phyloP scores from a whole-genome alignment of 2,888 invertebrate genomes.

The Volucella inflata region DNA sequence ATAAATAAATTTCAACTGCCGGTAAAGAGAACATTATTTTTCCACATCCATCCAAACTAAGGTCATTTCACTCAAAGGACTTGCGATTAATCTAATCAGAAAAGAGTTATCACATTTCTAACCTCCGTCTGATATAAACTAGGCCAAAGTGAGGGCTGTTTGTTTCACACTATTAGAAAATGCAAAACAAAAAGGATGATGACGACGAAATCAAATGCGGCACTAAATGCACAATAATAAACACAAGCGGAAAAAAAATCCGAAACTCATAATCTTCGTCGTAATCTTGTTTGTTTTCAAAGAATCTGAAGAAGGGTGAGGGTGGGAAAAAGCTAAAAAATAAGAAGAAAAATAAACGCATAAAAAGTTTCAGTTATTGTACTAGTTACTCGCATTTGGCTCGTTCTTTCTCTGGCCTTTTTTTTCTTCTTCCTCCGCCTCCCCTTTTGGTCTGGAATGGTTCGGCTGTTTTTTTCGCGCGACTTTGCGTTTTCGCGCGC shows the following conservation, averaged over 20 bases:
- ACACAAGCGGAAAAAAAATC: constrained; percentile 21
- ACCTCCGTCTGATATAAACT: constrained; percentile 43
- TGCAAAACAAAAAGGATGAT: constrained; percentile 64
- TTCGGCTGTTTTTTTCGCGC: constrained; percentile 17
- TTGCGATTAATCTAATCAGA: neutral
- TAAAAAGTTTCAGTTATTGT: constrained; percentile 72
- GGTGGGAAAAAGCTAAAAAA: constrained; percentile 20
- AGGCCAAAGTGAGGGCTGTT: constrained; percentile 53
- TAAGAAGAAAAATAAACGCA: constrained; percentile 57
- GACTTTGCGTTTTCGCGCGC: constrained; percentile 73
- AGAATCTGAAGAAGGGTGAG: constrained; percentile 12
- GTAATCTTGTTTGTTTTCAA: constrained; percentile 72
- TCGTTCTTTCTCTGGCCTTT: constrained; percentile 19
- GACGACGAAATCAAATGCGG: constrained; percentile 55
- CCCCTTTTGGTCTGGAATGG: constrained; percentile 38
- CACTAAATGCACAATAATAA: constrained; percentile 69
- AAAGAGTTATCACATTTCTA: constrained; percentile 12
- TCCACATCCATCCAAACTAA: neutral
- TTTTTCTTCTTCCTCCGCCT: constrained; percentile 8
- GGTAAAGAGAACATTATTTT: no score
- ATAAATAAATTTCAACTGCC: no score
- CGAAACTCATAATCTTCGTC: constrained; percentile 67
- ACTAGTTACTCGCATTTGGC: constrained; percentile 57
- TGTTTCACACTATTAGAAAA: constrained; percentile 17
- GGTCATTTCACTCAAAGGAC: constrained; percentile 13